phyloP scores from a whole-genome alignment of 1,140 invertebrate genomes.

The Calephelis virginiensis region DNA sequence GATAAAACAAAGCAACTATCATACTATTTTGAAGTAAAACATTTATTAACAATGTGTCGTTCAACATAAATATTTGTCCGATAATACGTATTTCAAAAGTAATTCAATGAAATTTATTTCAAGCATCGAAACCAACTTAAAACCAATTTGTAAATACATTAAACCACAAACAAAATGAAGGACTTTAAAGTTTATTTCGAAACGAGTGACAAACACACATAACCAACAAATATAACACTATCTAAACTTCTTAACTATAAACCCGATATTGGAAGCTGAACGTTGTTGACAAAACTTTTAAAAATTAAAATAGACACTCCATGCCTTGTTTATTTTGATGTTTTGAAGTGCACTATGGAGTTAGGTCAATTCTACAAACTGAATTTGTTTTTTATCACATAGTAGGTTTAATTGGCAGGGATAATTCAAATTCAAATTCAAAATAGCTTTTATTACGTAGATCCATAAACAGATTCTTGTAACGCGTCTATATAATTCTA shows the following conservation, averaged over 20 bases:
- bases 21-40: no score
- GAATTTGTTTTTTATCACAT: no score
- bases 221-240: constrained; percentile 39
- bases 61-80: not conserved
- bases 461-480: no score
- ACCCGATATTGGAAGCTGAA: constrained; percentile 22
- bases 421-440: no score
- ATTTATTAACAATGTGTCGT: not conserved
- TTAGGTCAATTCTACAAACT: no score
- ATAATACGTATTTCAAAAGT: not conserved
- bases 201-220: constrained; percentile 43
- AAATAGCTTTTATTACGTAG: no score
- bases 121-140: not conserved
- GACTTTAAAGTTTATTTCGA: constrained; percentile 25
- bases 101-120: not conserved
- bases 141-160: not conserved
- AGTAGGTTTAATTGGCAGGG: no score
- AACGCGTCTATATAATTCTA: no score
- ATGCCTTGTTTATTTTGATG: no score
- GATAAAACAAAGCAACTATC: no score
- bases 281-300: not conserved
- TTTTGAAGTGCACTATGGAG: no score
- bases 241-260: constrained; percentile 43
- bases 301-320: not conserved
- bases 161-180: constrained; percentile 1